Evolutionary conservation across 2,113 vertebrate genomes (phyloP), one percentile per base, ranked within the genome.

Genomic region (Arothron firmamentum): DNA sequence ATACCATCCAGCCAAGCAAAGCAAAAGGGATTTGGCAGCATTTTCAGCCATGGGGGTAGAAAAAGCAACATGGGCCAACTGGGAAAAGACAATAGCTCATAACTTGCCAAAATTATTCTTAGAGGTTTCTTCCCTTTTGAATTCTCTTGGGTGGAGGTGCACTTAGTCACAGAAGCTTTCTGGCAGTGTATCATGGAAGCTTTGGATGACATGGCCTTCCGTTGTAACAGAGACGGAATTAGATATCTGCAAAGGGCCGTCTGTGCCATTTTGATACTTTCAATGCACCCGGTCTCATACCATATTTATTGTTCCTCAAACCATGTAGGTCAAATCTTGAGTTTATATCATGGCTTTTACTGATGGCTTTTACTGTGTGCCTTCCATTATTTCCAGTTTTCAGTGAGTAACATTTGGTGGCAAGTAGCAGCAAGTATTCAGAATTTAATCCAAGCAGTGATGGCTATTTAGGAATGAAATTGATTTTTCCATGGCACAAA

Each of bases 61-160:
- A 52, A 72, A 54, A 48, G 64, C 46, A 63, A 66, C 46, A 51
- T 13, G 50, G 72, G 70, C 78, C 71, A 82, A 43, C 57, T 66
- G 71, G 74, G 78, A 74, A 77, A 81, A 74, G 65, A 82, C 79
- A 84, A 80, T 78, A 69, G 81, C 74, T 85, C 78, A 71, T 43
- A 67, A 78, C 20, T 62, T 80, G 81, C 71, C 83, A 86, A 63
- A 80, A 70, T 66, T 74, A 46, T 69, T 76, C 59, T 74, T 62
- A 62, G 58, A 74, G 70, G 28, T 71, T 57, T 65, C 41, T 75
- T 70, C 63, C 52, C 13, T 67, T 28, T 14, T 47, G 68, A 77
- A 79, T 73, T 81, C 83, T 75, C 77, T 13, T 17, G 62, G 68
- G 75, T 64, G 55, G 67, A 77, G 72, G 59, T 80, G 72, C 70